Evolutionary conservation across 2,113 vertebrate species (phyloP), one percentile per base, ranked within the genome.

Genomic region (Ptilorrhoa leucosticta): DNA sequence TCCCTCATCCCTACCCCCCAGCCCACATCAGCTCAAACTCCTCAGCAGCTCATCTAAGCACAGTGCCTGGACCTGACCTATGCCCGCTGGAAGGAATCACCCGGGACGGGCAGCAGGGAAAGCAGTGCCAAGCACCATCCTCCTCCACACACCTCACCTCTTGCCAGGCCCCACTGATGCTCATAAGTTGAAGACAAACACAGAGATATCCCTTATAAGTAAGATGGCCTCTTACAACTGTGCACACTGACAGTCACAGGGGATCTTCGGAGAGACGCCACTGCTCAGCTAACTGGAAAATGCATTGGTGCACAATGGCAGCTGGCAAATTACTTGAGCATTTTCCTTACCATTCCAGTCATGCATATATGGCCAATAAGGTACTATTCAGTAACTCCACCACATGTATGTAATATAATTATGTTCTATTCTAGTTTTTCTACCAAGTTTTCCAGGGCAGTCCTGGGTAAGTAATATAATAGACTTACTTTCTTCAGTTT

Each of bases 41-140:
- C 26, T 13, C 66, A 83, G 66, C 57, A 66, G 54, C 58, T 47
- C 47, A 16, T 4, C 56, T 11, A 33, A 89, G 31, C 40, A 50
- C n/a, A 71, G 53, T 47, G 42, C 8, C n/a, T 70, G 51, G 10
- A 7, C 42, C 37, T 31, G 7, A 33, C 42, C 30, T 50, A 1
- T 2, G 1, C 37, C 70, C 85, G 56, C 63, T 68, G 53, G 21
- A 58, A 87, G n/a, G 31, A 70, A 65, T 13, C 23, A 5, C 23
- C 4, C 23, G 45, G 66, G 45, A 64, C 11, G 18, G 37, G 40
- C 58, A 86, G 64, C 37, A 65, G 68, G 48, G n/a, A 79, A 37
- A 50, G 45, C 1, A 2, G 7, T 2, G 15, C 1, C 0, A 6
- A 76, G 91, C 45, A 54, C 40, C 2, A 0, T 31, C 40, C 45